A percentile compares a stretch with the other conserved stretches of the same genome.
Conservation (phyloP, 2,888 invertebrate genomes). For the Heliconius ethilla region DNA sequence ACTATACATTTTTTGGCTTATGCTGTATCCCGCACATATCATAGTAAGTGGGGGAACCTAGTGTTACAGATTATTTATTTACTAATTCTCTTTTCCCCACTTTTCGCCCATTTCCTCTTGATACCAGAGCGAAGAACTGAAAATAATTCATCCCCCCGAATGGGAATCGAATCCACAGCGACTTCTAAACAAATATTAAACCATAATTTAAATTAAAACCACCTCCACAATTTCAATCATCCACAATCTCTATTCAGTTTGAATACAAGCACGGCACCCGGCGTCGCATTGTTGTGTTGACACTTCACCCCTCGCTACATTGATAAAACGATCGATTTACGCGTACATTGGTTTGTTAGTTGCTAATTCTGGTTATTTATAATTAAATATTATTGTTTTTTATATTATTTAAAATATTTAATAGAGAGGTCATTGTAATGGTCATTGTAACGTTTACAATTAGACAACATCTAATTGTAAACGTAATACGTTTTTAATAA, state of each 20-base stretch:
- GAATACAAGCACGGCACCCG: slow-evolving; percentile 60
- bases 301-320: slow-evolving; percentile 32
- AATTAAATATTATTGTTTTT: not conserved
- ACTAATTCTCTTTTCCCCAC: not conserved
- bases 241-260: slow-evolving; percentile 44
- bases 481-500: no score
- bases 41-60: not conserved
- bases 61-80: not conserved
- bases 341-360: slow-evolving; percentile 1
- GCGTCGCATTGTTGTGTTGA: slow-evolving; percentile 50
- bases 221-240: slow-evolving; percentile 39
- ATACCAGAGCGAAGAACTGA: not conserved
- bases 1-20: not conserved
- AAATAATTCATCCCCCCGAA: not conserved
- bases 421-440: not conserved
- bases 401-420: not conserved
- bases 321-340: slow-evolving; percentile 16
- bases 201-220: slow-evolving; percentile 6
- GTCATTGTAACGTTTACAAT: no score
- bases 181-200: not conserved
- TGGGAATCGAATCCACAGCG: not conserved
- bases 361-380: not conserved
- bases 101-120: not conserved
- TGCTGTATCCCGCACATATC: not conserved
- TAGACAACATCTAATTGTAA: not conserved